Evolutionary conservation across 2,113 vertebrate species (phyloP), one percentile per base, ranked within the genome.

Genomic region (Cygnus atratus): DNA sequence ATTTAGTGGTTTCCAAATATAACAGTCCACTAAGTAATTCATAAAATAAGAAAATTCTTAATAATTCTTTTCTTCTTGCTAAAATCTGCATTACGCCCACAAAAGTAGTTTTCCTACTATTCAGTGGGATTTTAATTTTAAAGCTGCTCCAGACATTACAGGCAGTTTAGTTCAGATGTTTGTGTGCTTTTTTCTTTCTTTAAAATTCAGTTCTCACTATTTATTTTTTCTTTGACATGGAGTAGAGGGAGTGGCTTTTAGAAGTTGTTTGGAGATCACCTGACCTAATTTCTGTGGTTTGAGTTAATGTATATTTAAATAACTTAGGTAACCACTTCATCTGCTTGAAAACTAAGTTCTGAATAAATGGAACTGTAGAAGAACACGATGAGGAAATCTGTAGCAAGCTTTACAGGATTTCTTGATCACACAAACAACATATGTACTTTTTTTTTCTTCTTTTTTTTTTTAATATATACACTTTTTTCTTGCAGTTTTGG

Each of bases 401-500:
- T 25, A 76, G 24, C 58, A 85, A 85, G 62, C 28, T 82, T 93
- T 52, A 63, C 12, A n/a, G 16, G 18, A 59, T 54, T 6, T 44
- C 21, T 79, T 61, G 8, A 72, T 50, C 18, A 43, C 31, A 55
- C 74, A 72, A 84, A 82, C 9, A 52, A 13, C 7, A 13, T 16
- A 22, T 39, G 31, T 24, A 41, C 9, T 75, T 67, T 78, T 13
- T 68, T 10, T 70, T 87, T 24, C n/a, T n/a, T n/a, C n/a, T 5
- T 3, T 24, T 5, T 0, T 0, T 0, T 6, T 8, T 22, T 52
- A 46, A 46, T 46, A 46, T 71, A 57, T 35, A 28, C 2, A 33
- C 3, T 71, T 58, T 92, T 89, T 59, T 76, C 26, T 15, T 44
- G 25, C 1, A 1, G 46, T 63, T 82, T 80, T 85, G 35, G 11